phyloP scores from a whole-genome alignment of 2,113 vertebrate genomes.

The Eidolon helvum region DNA sequence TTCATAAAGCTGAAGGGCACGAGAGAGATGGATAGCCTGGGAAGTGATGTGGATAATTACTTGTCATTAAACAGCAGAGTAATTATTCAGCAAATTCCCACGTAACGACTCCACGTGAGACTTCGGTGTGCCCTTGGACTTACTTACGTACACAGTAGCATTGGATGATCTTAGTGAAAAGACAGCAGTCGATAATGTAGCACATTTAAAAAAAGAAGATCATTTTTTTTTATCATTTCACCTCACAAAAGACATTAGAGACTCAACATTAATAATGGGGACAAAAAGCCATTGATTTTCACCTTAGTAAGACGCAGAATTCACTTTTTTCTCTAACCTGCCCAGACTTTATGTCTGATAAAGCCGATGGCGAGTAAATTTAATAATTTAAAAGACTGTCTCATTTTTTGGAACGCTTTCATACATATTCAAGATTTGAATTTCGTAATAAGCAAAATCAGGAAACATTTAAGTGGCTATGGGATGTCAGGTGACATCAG shows the following conservation, averaged over 20 bases:
- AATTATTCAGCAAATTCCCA: slow-evolving; percentile 52
- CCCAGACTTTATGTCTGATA: background rate
- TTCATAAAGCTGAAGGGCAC: slow-evolving; percentile 57
- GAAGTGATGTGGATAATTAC: slow-evolving; percentile 61
- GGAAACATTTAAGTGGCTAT: background rate
- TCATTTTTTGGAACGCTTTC: background rate
- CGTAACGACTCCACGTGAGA: slow-evolving; percentile 32
- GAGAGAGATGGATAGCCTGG: slow-evolving; percentile 21
- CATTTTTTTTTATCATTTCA: background rate
- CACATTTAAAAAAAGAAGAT: background rate
- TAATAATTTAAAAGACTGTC: background rate
- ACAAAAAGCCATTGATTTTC: background rate
- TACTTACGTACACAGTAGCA: background rate
- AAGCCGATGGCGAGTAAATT: background rate
- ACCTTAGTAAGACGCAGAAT: background rate
- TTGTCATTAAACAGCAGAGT: slow-evolving; percentile 69
- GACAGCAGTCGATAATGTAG: background rate
- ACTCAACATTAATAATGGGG: slow-evolving; percentile 9
- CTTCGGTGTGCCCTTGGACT: slow-evolving; percentile 31
- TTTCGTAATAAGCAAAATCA: background rate
- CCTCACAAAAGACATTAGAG: background rate
- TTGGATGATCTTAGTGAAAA: background rate
- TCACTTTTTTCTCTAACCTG: background rate
- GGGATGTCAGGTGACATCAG: background rate
- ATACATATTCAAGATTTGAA: background rate